Conservation (phyloP, 2,113 vertebrate species). For the Aldabrachelys gigantea region DNA sequence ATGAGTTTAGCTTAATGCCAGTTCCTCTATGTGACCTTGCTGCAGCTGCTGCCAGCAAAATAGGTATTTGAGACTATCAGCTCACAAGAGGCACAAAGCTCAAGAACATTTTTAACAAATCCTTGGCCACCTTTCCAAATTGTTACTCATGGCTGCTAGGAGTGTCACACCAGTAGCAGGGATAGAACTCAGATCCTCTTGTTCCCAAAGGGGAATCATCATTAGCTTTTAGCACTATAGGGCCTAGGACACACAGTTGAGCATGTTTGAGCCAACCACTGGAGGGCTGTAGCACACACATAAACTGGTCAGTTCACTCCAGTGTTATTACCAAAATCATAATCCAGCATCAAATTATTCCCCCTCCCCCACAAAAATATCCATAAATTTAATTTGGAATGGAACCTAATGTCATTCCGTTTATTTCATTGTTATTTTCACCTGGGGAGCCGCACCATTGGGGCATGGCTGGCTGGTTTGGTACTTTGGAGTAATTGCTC, state of each 20-base stretch:
- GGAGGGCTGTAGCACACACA: not conserved
- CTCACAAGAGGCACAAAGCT: no score
- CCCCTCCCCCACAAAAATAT: not conserved
- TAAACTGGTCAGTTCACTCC: accelerated
- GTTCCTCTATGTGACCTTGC: no score
- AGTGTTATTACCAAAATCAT: not conserved
- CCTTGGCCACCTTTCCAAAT: not conserved
- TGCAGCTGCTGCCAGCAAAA: no score
- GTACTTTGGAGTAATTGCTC: constrained; percentile 78
- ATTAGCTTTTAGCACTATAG: not conserved
- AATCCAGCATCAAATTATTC: not conserved
- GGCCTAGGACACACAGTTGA: not conserved
- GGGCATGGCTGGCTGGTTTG: constrained; percentile 64
- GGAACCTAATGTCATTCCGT: not conserved
- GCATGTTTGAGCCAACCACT: not conserved
- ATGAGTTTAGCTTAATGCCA: no score
- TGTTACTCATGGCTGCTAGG: not conserved
- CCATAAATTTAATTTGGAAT: not conserved
- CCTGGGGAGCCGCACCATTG: accelerated
- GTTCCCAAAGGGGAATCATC: not conserved
- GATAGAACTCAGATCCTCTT: not conserved
- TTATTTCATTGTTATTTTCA: not conserved
- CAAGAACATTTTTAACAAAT: not conserved
- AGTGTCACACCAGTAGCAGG: not conserved
- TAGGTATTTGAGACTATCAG: no score